Evolutionary conservation across 1,140 invertebrate species (phyloP), one percentile per base, ranked within the genome.

Genomic region (Musca vetustissima): DNA sequence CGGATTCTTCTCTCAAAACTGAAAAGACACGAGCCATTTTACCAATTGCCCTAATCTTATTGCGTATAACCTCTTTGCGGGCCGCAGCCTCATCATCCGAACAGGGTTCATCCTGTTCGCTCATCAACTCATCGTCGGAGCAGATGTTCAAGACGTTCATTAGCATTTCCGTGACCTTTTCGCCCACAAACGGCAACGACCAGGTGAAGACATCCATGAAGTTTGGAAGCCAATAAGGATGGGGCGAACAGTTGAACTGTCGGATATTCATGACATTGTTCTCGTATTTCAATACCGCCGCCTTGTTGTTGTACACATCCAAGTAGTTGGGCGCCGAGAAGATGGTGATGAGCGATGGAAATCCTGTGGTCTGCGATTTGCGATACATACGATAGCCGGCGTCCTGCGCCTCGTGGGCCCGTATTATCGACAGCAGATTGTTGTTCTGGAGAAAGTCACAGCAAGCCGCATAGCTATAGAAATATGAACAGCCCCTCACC

Each of bases 131-230:
- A 86, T 99, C 97, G 87, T 99, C 97, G 73, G 97, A 98, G 85
- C 97, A 99, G 84, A 99, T 99, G 88, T 97, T 99, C 80, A 99
- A 89, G 72, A 99, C 95, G 86, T 98, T 98, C 71, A 98, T 96
- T 82, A 99, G 87, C 96, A 99, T 99, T 87, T 99, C 97, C 71
- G 97, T 99, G 53, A 99, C 97, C 88, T 99, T 99, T 86, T 99
- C 97, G 73, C 97, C 97, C 70, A 99, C 97, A 87, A 99, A 99
- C 75, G 97, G 97, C 83, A 99, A 86, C 73, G 96, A 98, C 97
- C 97, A 99, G 73, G 97, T 99, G 85, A 99, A 99, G 61, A 99
- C 97, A 87, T 99, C 97, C 97, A 99, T 99, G 85, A 99, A 99
- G 85, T 99, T 99, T 74, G 97, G 97, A 85, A 99, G 85, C 97